A percentile compares a stretch with the other conserved stretches of the same genome.
phyloP scores from a whole-genome alignment of 2,113 vertebrate species.

The Thryonomys swinderianus region DNA sequence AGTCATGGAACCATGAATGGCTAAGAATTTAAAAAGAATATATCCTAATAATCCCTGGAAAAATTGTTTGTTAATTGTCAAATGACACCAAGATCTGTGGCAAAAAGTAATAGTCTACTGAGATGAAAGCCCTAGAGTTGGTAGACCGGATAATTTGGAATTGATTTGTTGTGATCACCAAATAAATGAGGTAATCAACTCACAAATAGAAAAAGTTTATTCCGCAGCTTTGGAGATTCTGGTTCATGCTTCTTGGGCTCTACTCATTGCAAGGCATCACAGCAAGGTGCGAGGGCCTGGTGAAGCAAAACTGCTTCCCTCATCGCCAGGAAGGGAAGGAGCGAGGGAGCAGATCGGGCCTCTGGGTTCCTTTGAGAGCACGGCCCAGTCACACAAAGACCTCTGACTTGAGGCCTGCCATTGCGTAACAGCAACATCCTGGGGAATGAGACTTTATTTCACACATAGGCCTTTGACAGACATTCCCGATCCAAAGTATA shows the following conservation, averaged over 20 bases:
- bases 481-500: neutral
- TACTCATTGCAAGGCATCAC: neutral
- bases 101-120: neutral
- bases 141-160: neutral
- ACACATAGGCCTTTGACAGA: neutral
- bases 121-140: neutral
- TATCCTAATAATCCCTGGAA: neutral
- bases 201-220: neutral
- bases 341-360: too few relatives aligned
- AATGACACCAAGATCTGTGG: neutral
- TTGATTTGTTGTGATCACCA: neutral
- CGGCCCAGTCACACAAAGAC: neutral
- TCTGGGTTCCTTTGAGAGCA: neutral
- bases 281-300: too few relatives aligned
- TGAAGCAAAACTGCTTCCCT: neutral
- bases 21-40: neutral
- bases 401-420: too few relatives aligned
- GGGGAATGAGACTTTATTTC: neutral
- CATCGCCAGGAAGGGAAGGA: too few relatives aligned
- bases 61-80: slow-evolving; percentile 22
- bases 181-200: neutral
- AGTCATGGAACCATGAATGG: neutral
- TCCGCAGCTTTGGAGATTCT: neutral
- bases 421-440: neutral
- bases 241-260: too few relatives aligned